These are phyloP conservation scores for Mantis religiosa DNA, from an alignment of 2,888 invertebrate species.

Conservation along the genomic window DNA sequence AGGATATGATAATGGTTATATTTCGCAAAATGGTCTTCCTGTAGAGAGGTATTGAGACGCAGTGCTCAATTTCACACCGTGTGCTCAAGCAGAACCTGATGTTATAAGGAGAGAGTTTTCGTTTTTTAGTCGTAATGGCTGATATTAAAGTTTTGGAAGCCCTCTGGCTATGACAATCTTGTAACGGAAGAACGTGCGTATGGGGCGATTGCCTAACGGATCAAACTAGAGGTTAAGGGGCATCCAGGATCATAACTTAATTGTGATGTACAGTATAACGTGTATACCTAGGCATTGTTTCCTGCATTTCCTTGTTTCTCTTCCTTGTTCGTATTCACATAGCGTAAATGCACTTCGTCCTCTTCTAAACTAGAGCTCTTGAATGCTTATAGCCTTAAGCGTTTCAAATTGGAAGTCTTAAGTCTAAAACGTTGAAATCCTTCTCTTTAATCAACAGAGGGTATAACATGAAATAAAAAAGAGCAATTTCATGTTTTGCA, in stretches of 20 bases:
- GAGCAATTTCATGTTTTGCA: too few relatives aligned
- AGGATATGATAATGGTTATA: neutral
- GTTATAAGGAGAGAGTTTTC: neutral
- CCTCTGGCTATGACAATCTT: neutral
- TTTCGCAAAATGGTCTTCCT: neutral
- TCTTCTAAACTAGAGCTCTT: too few relatives aligned
- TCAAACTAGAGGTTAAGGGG: neutral
- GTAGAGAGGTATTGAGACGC: neutral
- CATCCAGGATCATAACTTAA: neutral
- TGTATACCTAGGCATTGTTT: too few relatives aligned
- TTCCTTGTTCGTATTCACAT: too few relatives aligned
- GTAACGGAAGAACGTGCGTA: neutral
- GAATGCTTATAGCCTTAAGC: too few relatives aligned
- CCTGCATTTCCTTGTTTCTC: too few relatives aligned
- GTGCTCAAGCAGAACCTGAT: neutral
- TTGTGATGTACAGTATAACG: neutral
- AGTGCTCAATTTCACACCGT: neutral
- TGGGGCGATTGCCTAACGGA: neutral
- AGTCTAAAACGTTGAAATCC: too few relatives aligned
- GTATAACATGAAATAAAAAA: too few relatives aligned
- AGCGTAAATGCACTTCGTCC: too few relatives aligned
- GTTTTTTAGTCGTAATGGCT: neutral
- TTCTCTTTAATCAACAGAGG: too few relatives aligned
- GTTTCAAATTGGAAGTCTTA: too few relatives aligned
- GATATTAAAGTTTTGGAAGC: neutral